A percentile compares a stretch with the other conserved stretches of the same genome.
These are phyloP conservation scores for Rynchops niger DNA, from an alignment of 2,113 vertebrate genomes.

Conservation along the genomic window DNA sequence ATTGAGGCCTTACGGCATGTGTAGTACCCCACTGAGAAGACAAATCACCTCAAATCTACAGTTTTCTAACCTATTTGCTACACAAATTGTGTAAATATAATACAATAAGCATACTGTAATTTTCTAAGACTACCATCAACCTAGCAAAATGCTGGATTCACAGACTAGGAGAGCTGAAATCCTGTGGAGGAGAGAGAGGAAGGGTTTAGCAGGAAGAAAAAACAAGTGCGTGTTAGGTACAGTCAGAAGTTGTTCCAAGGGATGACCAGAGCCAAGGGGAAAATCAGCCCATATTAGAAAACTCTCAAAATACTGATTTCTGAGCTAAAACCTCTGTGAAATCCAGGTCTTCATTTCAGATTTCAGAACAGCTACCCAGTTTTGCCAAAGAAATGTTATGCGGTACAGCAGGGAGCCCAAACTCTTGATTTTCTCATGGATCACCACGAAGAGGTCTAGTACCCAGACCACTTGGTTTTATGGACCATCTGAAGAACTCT, in stretches of 20 bases:
- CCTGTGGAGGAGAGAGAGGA: not conserved
- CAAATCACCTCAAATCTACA: not conserved
- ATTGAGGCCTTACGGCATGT: fast-evolving
- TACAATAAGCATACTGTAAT: not conserved
- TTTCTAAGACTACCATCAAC: not conserved
- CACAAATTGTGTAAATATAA: not conserved
- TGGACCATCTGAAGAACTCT: not conserved
- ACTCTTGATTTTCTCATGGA: not conserved
- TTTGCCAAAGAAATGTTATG: not conserved
- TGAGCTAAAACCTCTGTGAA: not conserved
- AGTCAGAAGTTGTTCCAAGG: not conserved
- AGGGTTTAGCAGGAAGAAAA: not conserved
- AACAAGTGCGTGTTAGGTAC: not conserved
- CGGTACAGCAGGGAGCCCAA: not conserved
- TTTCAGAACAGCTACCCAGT: not conserved
- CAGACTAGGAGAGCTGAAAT: not conserved
- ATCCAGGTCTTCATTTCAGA: not conserved
- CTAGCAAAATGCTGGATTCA: not conserved
- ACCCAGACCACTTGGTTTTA: not conserved
- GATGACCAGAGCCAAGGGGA: not conserved
- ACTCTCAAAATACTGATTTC: not conserved
- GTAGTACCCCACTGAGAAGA: not conserved
- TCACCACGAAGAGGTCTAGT: not conserved
- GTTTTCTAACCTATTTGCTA: not conserved
- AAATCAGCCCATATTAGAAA: not conserved